Percentiles rank a stretch among this genome's conserved stretches.
phyloP scores from a whole-genome alignment of 2,888 invertebrate species.

The Spilosoma lubricipeda region DNA sequence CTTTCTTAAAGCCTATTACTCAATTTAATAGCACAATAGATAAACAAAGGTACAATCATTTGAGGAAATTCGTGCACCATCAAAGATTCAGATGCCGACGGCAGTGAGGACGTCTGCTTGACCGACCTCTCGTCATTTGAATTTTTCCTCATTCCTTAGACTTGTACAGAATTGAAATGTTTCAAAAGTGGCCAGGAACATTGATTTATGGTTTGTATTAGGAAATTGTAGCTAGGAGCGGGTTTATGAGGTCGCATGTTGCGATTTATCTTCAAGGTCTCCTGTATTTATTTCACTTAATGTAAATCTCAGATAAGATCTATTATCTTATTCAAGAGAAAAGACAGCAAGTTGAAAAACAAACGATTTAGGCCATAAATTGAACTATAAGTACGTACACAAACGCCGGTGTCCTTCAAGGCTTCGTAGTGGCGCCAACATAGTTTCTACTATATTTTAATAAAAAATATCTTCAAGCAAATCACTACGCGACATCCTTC shows the following conservation, averaged over 20 bases:
- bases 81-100: slow-evolving; percentile 62
- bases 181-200: slow-evolving; percentile 17
- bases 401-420: background rate
- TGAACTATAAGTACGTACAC: background rate
- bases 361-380: background rate
- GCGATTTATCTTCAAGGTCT: slow-evolving; percentile 37
- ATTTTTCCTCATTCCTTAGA: slow-evolving; percentile 75
- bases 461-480: background rate
- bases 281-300: background rate
- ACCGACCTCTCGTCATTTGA: slow-evolving; percentile 47
- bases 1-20: slow-evolving; percentile 36
- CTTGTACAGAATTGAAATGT: slow-evolving; percentile 50
- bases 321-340: no score
- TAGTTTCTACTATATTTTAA: background rate
- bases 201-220: slow-evolving; percentile 43
- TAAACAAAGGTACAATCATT: slow-evolving; percentile 6
- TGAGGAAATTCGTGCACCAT: slow-evolving; percentile 65
- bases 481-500: background rate
- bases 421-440: background rate
- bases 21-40: slow-evolving; percentile 21
- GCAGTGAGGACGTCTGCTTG: slow-evolving; percentile 57
- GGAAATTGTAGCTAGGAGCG: slow-evolving; percentile 42
- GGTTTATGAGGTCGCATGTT: slow-evolving; percentile 31
- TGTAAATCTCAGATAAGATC: background rate
- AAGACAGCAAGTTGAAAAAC: background rate